These are phyloP conservation scores for Pterostichus madidus DNA, from an alignment of 2,888 invertebrate genomes.

Conservation along the genomic window DNA sequence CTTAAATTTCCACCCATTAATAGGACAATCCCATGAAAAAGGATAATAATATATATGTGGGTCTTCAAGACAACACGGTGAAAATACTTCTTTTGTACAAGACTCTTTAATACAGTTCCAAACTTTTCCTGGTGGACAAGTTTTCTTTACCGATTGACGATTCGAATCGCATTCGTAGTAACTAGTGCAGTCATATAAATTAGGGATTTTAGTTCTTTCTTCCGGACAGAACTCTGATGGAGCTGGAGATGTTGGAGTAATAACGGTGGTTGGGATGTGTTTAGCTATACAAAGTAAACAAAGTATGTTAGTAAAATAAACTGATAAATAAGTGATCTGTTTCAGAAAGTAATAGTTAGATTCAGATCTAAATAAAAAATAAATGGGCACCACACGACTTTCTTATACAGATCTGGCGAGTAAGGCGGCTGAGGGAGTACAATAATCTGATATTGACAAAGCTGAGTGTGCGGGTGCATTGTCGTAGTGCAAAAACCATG, in stretches of 20 bases:
- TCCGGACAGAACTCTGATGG: slow-evolving; percentile 24
- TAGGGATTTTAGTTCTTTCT: slow-evolving; percentile 29
- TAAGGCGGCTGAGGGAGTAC: too few relatives aligned
- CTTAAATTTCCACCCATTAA: slow-evolving; percentile 20
- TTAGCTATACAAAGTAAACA: too few relatives aligned
- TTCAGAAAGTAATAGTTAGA: too few relatives aligned
- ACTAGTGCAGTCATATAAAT: slow-evolving; percentile 28
- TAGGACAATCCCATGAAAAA: not conserved
- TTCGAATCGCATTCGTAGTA: slow-evolving; percentile 43
- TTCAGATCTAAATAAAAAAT: too few relatives aligned
- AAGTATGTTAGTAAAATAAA: too few relatives aligned
- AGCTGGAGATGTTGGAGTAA: not conserved
- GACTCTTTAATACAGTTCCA: slow-evolving; percentile 26
- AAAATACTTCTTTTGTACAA: slow-evolving; percentile 13
- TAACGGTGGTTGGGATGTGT: not conserved
- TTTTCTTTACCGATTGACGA: slow-evolving; percentile 14
- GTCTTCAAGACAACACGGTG: slow-evolving; percentile 48
- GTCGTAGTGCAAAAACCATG: too few relatives aligned
- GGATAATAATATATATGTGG: not conserved
- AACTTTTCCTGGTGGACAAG: not conserved
- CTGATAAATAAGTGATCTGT: too few relatives aligned
- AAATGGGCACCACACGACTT: too few relatives aligned
- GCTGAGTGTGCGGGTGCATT: too few relatives aligned
- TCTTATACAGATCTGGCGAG: too few relatives aligned
- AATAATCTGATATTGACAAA: not conserved